Conservation (phyloP, 2,888 invertebrate species). For the Dasypogon diadema region DNA sequence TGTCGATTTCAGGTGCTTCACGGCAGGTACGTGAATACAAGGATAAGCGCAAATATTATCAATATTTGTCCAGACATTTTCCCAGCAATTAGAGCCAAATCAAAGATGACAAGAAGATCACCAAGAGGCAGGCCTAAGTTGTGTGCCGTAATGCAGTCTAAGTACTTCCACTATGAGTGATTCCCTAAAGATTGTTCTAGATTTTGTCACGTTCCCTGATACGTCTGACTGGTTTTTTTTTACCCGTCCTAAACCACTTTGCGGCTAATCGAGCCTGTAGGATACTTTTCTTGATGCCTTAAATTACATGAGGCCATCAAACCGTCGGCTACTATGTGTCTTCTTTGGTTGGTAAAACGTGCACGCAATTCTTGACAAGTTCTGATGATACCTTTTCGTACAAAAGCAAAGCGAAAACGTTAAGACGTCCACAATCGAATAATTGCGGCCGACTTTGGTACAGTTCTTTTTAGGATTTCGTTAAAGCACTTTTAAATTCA, state of each 20-base stretch:
- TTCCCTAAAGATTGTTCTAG: constrained; percentile 1
- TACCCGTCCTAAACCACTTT: constrained; percentile 2
- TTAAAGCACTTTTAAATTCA: constrained; percentile 21
- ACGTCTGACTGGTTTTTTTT: constrained; percentile 11
- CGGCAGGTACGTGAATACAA: background rate
- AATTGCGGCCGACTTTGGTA: constrained; percentile 14
- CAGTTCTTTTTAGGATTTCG: background rate
- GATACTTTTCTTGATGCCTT: constrained; percentile 12
- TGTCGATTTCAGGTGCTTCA: constrained; percentile 17
- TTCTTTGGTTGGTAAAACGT: background rate
- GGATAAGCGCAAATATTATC: too few relatives aligned
- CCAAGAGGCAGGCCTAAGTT: too few relatives aligned
- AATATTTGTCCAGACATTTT: too few relatives aligned
- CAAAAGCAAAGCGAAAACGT: background rate
- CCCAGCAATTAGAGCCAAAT: too few relatives aligned
- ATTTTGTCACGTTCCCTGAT: constrained; percentile 14
- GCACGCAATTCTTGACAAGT: constrained; percentile 14
- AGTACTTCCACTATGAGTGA: background rate
- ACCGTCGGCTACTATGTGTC: background rate
- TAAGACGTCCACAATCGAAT: background rate
- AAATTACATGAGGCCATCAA: constrained; percentile 18
- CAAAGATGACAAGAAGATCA: too few relatives aligned
- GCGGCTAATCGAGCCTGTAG: constrained; percentile 4
- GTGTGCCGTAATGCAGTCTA: background rate
- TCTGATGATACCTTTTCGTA: background rate